A percentile compares a stretch with the other conserved stretches of the same genome.
Evolutionary conservation across 2,797 vertebrate species (phyloP).

Genomic region (Craterocephalus amniculus): DNA sequence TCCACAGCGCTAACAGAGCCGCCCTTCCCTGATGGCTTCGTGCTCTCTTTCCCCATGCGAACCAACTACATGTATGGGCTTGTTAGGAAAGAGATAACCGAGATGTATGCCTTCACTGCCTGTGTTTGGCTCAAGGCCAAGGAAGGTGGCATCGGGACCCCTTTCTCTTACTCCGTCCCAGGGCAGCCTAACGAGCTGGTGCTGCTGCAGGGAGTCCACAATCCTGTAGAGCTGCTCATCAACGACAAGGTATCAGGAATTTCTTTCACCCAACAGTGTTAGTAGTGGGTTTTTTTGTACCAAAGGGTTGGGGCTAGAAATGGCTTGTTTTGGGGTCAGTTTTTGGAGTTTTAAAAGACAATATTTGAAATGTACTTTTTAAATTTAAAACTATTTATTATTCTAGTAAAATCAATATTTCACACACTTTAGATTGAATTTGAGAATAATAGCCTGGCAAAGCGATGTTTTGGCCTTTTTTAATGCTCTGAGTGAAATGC

Average conservation of each 20-base stretch:
- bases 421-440: slow-evolving; percentile 1
- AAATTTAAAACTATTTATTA: neutral
- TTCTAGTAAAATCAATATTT: neutral
- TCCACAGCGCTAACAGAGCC: slow-evolving; percentile 75
- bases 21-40: slow-evolving; percentile 87
- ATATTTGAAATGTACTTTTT: neutral
- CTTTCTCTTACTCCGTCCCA: slow-evolving; percentile 94
- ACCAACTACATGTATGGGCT: slow-evolving; percentile 98
- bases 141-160: slow-evolving; percentile 90
- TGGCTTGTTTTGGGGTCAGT: neutral
- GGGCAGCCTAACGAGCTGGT: slow-evolving; percentile 96
- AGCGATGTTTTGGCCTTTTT: neutral
- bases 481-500: slow-evolving; percentile 10
- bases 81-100: slow-evolving; percentile 89
- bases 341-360: neutral
- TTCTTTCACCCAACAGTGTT: neutral
- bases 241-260: slow-evolving; percentile 91
- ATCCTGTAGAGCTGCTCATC: slow-evolving; percentile 95
- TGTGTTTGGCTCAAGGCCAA: slow-evolving; percentile 93
- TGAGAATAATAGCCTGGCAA: neutral
- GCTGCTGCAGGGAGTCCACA: slow-evolving; percentile 91
- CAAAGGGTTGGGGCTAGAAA: neutral
- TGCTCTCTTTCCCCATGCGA: slow-evolving; percentile 91
- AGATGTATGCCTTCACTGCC: slow-evolving; percentile 94
- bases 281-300: neutral